Evolutionary conservation across 1,140 invertebrate genomes (phyloP).

Genomic region (Cyphomyrmex costatus): DNA sequence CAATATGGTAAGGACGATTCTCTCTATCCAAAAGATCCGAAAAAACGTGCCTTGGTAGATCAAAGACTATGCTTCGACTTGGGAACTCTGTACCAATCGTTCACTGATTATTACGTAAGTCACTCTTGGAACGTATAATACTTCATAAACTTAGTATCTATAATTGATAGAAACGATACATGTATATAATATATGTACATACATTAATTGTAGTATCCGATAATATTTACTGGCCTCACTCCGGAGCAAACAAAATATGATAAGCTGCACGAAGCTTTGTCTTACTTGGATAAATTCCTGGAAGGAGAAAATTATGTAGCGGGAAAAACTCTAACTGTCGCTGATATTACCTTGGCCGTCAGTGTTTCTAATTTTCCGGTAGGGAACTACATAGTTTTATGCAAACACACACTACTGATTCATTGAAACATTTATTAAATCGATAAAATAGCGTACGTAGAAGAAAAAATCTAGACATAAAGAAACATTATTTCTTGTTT

Average conservation of each 20-base stretch:
- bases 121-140: background rate
- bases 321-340: constrained; percentile 91
- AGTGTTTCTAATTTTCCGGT: constrained; percentile 90
- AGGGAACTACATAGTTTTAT: constrained; percentile 29
- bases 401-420: background rate
- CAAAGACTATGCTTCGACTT: constrained; percentile 92
- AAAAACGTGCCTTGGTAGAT: constrained; percentile 90
- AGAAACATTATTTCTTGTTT: background rate
- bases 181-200: too few species aligned
- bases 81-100: constrained; percentile 89
- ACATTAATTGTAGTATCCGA: constrained; percentile 89
- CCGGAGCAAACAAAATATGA: constrained; percentile 89
- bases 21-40: constrained; percentile 90
- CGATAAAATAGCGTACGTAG: background rate
- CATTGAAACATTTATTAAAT: background rate
- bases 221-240: constrained; percentile 89
- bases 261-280: constrained; percentile 89
- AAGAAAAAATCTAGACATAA: too few species aligned
- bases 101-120: constrained; percentile 90
- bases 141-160: too few species aligned
- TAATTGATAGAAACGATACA: background rate
- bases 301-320: constrained; percentile 89
- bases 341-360: constrained; percentile 89
- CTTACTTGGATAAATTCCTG: constrained; percentile 90
- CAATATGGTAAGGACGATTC: constrained; percentile 91